These are phyloP conservation scores for Hydractinia symbiolongicarpus DNA, from an alignment of 30 jellyfish, hydroid and myxozoan species.

Conservation along the genomic window DNA sequence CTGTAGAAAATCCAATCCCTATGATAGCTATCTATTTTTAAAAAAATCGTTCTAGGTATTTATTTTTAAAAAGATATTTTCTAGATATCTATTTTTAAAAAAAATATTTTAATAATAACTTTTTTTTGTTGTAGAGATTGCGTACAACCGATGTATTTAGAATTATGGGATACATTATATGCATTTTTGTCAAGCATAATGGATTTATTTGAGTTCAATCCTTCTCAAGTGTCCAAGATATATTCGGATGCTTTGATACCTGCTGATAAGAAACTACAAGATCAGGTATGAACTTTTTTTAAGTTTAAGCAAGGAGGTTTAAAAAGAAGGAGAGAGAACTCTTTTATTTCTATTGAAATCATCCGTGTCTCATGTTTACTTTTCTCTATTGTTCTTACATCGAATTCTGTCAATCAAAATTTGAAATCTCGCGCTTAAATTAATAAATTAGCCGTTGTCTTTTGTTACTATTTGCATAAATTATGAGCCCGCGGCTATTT, in stretches of 20 bases:
- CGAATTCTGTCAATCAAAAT: no score
- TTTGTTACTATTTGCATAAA: no score
- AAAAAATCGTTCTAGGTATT: not conserved
- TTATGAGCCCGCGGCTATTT: no score
- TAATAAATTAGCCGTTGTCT: no score
- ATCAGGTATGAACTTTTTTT: not conserved
- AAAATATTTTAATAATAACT: not conserved
- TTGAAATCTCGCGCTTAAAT: no score
- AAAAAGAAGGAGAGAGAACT: no score
- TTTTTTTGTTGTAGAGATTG: constrained; percentile 24
- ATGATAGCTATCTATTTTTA: not conserved
- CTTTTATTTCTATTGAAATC: no score
- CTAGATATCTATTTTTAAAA: not conserved
- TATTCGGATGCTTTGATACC: constrained; percentile 4
- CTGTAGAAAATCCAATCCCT: no score
- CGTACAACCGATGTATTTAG: not conserved
- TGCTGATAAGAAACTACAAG: not conserved
- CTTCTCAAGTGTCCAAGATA: constrained; percentile 4
- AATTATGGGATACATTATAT: constrained; percentile 24
- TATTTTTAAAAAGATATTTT: no score
- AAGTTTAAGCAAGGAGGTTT: not conserved
- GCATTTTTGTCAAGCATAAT: constrained; percentile 2
- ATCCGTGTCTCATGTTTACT: no score
- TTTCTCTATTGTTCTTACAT: no score
- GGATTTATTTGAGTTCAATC: constrained; percentile 6